Conservation (phyloP, 1,140 invertebrate species). For the Calosoma granatense region DNA sequence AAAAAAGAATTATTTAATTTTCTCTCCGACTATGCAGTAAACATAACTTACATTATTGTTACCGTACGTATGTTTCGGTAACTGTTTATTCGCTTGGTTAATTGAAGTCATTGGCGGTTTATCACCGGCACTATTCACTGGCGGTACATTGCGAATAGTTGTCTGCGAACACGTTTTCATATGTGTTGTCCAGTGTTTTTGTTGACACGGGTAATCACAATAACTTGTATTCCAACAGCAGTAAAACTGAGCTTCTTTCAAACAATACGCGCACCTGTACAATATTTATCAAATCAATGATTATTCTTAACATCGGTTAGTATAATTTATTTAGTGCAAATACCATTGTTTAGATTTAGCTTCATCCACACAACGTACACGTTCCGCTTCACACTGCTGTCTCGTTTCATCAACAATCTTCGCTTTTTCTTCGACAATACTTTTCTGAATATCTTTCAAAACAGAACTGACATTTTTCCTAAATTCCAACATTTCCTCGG, state of each 20-base stretch:
- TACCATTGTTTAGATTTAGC: constrained; percentile 75
- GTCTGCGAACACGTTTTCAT: constrained; percentile 33
- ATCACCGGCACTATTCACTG: neutral
- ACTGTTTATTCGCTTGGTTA: neutral
- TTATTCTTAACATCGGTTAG: too few species aligned
- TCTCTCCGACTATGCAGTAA: too few species aligned
- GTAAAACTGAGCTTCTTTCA: constrained; percentile 78
- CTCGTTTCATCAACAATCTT: constrained; percentile 47
- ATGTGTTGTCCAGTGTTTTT: constrained; percentile 56
- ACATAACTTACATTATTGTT: neutral
- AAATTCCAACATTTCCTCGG: constrained; percentile 50
- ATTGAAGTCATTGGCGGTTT: neutral
- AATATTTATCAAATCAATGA: neutral
- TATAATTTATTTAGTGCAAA: neutral
- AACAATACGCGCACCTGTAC: constrained; percentile 64
- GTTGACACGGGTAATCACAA: constrained; percentile 77
- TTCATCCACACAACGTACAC: constrained; percentile 55
- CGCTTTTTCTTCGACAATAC: constrained; percentile 54
- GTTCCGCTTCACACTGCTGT: constrained; percentile 49
- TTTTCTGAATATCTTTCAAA: constrained; percentile 53
- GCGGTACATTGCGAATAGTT: neutral
- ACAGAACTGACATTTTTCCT: constrained; percentile 49
- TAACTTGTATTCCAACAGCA: constrained; percentile 95
- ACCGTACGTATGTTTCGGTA: neutral
- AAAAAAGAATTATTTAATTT: neutral